Base-by-base conservation (phyloP, 2,797 vertebrate genomes). In the Halcyon leucocephala region DNA sequence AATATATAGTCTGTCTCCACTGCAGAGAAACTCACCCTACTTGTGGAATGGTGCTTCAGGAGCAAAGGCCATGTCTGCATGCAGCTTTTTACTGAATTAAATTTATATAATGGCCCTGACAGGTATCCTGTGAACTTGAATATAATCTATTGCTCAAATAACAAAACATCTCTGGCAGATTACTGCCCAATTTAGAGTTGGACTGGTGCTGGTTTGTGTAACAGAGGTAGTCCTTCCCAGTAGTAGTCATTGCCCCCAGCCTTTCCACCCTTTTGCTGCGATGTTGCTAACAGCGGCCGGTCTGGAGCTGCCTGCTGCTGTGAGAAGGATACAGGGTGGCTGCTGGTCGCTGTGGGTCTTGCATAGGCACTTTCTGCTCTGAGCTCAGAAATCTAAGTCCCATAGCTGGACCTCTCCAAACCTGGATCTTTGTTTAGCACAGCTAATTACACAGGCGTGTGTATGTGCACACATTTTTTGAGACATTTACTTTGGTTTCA, bases 211-310 rank as follows among this genome's bases (percentile, higher is more conserved):
- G 37, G 26, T 26, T 87, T 58, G 18, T 62, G 54, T 48, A 66
- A 26, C 20, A 28, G 35, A 60, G 20, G 5, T 1, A 28, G 51
- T 7, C 25, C 21, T 86, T 85, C 12, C 24, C 29, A 10, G 64
- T 39, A 71, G 25, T 6, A 26, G 57, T 33, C 8, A 8, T 12
- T 67, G 31, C 35, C 41, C 37, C 7, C 24, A 24, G 33, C 5
- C 48, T 82, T 88, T 35, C 26, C 19, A 35, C 29, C 15, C 61
- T 44, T 61, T 22, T 35, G 10, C 19, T 76, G 66, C 42, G 28
- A 5, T 0, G 0, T 26, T 0, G 0, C 21, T 51, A 7, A 29
- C 22, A 58, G 73, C 1, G 1, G 19, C 66, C 64, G 31, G 17
- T 26, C 24, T n/a, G 29, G n/a, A 83, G 57, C 72, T 76, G 33